Percentiles rank a stretch among this genome's conserved stretches.
Conservation (phyloP, 2,113 vertebrate species). For the Tragelaphus imberbis region DNA sequence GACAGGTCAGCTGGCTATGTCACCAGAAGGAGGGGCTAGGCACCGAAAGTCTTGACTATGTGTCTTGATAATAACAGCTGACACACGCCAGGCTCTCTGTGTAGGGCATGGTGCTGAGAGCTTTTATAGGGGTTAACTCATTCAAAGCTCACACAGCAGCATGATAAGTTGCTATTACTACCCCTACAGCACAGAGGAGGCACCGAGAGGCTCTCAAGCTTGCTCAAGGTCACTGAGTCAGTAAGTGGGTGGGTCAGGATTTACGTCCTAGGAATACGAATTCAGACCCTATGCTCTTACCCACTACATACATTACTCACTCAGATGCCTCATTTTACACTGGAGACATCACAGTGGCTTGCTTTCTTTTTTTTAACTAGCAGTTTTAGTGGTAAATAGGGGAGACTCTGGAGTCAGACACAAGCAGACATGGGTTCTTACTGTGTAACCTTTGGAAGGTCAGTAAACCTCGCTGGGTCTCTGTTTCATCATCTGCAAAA, state of each 20-base stretch:
- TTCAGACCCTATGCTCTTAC: background rate
- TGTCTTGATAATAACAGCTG: background rate
- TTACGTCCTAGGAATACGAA: background rate
- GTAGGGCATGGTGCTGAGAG: background rate
- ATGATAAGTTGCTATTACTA: background rate
- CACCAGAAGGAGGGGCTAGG: background rate
- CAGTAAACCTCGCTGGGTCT: background rate
- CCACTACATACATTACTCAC: rapidly evolving
- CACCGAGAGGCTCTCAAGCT: background rate
- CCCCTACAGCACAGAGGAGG: too few species aligned
- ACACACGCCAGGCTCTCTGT: rapidly evolving
- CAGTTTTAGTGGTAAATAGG: background rate
- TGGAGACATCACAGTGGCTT: background rate
- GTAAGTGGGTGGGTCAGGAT: background rate
- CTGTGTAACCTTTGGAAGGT: background rate
- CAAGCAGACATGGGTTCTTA: background rate
- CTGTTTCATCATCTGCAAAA: background rate
- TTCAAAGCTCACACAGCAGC: background rate
- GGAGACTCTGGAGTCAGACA: background rate
- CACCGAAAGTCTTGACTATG: background rate
- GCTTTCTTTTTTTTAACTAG: background rate
- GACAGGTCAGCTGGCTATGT: background rate
- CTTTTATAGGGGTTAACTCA: background rate
- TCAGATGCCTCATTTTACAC: background rate
- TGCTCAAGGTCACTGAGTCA: background rate